Conservation (phyloP, 2,113 vertebrate species). For the Fregetta grallaria region DNA sequence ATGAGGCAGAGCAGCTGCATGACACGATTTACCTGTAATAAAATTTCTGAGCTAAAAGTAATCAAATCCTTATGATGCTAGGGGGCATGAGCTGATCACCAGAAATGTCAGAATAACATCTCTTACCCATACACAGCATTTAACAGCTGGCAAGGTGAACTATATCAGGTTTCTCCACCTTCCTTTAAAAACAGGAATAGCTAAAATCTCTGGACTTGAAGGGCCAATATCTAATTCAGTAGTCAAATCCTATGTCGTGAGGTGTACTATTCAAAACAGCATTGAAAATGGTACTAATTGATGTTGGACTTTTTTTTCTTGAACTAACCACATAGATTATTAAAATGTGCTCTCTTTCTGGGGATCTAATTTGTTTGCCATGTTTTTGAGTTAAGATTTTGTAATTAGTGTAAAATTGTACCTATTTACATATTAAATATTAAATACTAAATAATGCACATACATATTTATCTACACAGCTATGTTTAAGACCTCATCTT, state of each 20-base stretch:
- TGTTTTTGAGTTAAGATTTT: background rate
- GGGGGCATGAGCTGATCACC: conserved; percentile 12
- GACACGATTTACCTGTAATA: conserved; percentile 39
- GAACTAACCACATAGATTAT: background rate
- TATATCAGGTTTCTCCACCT: background rate
- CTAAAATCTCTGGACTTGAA: background rate
- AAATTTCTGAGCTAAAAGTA: conserved; percentile 42
- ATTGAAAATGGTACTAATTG: background rate
- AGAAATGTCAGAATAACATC: conserved; percentile 13
- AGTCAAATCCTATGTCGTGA: background rate
- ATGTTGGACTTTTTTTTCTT: background rate
- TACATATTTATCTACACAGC: background rate
- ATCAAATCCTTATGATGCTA: conserved; percentile 17
- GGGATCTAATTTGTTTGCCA: background rate
- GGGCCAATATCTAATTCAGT: background rate
- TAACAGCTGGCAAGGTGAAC: conserved; percentile 2
- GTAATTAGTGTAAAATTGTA: background rate
- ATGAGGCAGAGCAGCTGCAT: background rate
- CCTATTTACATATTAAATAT: background rate
- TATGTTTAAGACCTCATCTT: background rate
- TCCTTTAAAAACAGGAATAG: background rate
- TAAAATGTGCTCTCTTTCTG: background rate
- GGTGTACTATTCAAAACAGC: background rate
- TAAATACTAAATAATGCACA: background rate
- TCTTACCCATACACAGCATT: background rate